Evolutionary conservation across 2,888 invertebrate genomes (phyloP), one percentile per base, ranked within the genome.

Genomic region (Folsomia candida): DNA sequence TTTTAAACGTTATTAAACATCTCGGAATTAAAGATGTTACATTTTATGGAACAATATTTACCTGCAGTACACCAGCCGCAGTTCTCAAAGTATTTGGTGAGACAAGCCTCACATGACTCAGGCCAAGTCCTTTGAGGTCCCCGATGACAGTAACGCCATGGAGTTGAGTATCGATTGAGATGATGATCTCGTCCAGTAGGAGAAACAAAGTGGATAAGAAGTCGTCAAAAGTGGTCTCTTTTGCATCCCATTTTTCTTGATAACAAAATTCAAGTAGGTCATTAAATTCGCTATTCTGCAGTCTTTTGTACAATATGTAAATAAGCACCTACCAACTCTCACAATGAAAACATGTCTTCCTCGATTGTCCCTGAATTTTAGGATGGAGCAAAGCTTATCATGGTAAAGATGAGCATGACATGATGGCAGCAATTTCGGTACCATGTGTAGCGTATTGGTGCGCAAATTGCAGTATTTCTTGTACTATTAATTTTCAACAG

Each of bases 61-160:
- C 83, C 75, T 81, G 80, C 28, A 81, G 75, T 37, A 82, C 71
- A 26, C 79, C 75, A 27, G 81, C 70, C 60, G 83, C 80, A 69
- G 82, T 80, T 54, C 82, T 81, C 2, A 82, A 82, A 67, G 83
- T 79, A 14, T 80, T 81, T 2, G 83, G 83, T 20, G 82, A 81
- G 64, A 83, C 79, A 68, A 82, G 80, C 77, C 82, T 81, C 1
- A 80, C 81, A 70, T 85, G 84, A n/a, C 80, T 78, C 71, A 84
- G 80, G 25, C 82, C 81, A 51, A 85, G 79, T n/a, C 81, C 82
- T 29, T 81, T 82, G 73, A 85, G 80, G 80, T 87, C 86, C n/a
- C 83, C 80, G 28, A 86, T 80, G 28, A 83, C 79, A 1, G 82
- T 78, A 6, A 84, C 57, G 6, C 84, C 84, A 78, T 81, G 81